Evolutionary conservation across 2,888 invertebrate genomes (phyloP).

Genomic region (Tetrapedia diversipes): DNA sequence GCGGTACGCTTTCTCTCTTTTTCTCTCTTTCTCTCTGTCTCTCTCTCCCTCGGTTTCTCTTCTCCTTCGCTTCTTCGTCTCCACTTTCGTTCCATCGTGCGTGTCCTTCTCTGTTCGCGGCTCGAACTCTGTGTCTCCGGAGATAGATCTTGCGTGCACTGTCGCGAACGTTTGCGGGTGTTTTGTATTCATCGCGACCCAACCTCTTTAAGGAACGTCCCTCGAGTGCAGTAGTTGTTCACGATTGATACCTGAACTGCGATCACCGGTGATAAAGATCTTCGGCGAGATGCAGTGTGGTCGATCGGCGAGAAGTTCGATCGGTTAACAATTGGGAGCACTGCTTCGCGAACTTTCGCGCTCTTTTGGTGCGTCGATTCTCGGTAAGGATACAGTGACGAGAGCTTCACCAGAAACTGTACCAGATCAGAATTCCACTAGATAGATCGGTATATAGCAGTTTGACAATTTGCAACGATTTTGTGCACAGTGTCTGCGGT

Average conservation of each 20-base stretch:
- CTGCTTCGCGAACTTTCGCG: too few relatives aligned
- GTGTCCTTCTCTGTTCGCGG: constrained; percentile 4
- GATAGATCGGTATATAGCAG: neutral
- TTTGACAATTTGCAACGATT: neutral
- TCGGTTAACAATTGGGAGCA: neutral
- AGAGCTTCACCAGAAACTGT: neutral
- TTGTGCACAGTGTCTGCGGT: neutral
- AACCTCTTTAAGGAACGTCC: constrained; percentile 3
- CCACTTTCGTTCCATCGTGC: neutral
- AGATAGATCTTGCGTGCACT: constrained; percentile 40
- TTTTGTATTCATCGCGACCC: constrained; percentile 11
- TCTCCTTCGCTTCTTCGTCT: neutral
- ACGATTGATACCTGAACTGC: constrained; percentile 21
- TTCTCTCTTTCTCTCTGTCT: constrained; percentile 37
- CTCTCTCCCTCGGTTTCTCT: constrained; percentile 1
- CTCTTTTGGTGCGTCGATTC: neutral
- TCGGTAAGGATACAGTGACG: neutral
- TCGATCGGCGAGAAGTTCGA: neutral
- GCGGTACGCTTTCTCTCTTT: constrained; percentile 52
- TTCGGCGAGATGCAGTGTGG: constrained; percentile 2
- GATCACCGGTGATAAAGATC: constrained; percentile 27
- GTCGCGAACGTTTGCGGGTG: constrained; percentile 49
- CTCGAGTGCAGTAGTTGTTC: constrained; percentile 12
- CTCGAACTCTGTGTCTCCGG: constrained; percentile 5
- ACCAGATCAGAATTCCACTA: neutral